Conservation (phyloP, 2,888 invertebrate species). For the Osmoderma eremita region DNA sequence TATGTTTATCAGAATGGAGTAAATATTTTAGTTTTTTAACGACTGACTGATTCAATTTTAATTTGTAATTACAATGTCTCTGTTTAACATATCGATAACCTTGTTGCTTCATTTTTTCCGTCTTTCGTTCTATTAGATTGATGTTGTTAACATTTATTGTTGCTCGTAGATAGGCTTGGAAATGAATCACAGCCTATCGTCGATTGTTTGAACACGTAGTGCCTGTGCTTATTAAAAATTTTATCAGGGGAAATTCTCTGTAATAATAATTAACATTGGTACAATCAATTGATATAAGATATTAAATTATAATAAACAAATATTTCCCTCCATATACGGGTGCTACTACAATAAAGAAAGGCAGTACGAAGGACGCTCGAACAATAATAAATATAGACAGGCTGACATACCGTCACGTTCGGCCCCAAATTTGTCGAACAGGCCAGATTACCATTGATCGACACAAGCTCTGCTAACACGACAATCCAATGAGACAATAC, state of each 20-base stretch:
- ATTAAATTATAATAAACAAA: too few relatives aligned
- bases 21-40: conserved; percentile 20
- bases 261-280: background rate
- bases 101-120: conserved; percentile 6
- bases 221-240: background rate
- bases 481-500: conserved; percentile 14
- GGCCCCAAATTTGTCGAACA: conserved; percentile 40
- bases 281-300: too few relatives aligned
- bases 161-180: background rate
- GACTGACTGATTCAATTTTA: conserved; percentile 6
- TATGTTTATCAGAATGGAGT: conserved; percentile 4
- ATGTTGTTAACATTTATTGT: background rate
- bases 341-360: too few relatives aligned
- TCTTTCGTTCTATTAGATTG: too few relatives aligned
- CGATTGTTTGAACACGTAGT: background rate
- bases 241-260: background rate
- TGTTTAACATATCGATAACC: conserved; percentile 26
- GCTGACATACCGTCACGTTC: conserved; percentile 40
- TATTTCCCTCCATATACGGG: too few relatives aligned
- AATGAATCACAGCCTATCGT: background rate
- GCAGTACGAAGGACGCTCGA: too few relatives aligned
- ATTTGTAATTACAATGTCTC: conserved; percentile 7
- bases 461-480: background rate
- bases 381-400: conserved; percentile 10
- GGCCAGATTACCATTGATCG: conserved; percentile 16